Conservation (phyloP, 2,113 vertebrate genomes). For the Riparia riparia region DNA sequence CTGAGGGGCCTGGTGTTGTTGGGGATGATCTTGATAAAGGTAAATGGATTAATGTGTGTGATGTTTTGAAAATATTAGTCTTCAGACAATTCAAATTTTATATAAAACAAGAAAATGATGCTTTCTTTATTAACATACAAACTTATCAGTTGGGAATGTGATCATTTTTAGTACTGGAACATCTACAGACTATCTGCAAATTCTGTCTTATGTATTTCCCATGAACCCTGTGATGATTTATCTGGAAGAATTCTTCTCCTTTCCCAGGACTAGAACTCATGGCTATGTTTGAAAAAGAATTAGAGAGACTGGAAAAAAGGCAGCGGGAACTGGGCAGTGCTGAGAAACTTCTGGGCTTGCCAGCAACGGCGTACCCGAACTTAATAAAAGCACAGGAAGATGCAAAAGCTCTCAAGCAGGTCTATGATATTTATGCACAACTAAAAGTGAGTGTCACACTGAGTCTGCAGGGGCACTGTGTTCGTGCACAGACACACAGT, state of each 20-base stretch:
- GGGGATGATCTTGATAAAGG: conserved; percentile 92
- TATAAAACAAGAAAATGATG: background rate
- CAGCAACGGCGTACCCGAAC: conserved; percentile 82
- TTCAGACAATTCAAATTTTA: background rate
- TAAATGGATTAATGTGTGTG: conserved; percentile 25
- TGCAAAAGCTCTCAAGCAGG: conserved; percentile 80
- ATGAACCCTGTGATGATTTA: background rate
- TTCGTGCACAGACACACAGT: background rate
- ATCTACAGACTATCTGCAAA: background rate
- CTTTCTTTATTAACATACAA: background rate
- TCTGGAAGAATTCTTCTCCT: background rate
- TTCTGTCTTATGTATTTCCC: background rate
- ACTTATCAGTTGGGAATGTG: background rate
- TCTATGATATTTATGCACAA: conserved; percentile 85
- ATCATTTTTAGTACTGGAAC: background rate
- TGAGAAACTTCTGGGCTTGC: conserved; percentile 90
- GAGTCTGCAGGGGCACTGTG: fast-evolving
- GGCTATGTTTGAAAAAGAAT: conserved; percentile 79
- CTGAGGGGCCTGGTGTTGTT: conserved; percentile 87
- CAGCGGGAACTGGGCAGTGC: conserved; percentile 82
- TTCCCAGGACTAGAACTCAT: conserved; percentile 83
- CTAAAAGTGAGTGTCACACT: conserved; percentile 76
- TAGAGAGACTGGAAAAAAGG: conserved; percentile 77
- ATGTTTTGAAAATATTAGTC: background rate
- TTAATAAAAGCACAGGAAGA: conserved; percentile 85